Evolutionary conservation across 2,113 vertebrate species (phyloP).

Genomic region (Axis porcinus): DNA sequence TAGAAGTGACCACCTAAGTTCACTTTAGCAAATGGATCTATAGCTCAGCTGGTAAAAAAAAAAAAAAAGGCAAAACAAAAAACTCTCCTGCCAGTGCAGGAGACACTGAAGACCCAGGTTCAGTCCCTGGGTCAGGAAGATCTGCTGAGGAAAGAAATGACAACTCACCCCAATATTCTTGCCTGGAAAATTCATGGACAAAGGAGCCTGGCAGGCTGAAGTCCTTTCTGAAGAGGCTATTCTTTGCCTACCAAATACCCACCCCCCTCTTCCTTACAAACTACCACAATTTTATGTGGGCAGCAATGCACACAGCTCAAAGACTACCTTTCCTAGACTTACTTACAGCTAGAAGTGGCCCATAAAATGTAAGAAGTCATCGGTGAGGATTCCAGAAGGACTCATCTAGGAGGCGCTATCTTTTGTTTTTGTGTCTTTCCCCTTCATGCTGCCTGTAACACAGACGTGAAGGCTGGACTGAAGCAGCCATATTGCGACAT

Average conservation of each 20-base stretch:
- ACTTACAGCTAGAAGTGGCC: not conserved
- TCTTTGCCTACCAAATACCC: not conserved
- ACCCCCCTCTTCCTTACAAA: not conserved
- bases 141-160: not conserved
- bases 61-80: not conserved
- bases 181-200: not conserved
- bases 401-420: not conserved
- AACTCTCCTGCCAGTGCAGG: not conserved
- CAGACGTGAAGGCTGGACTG: not conserved
- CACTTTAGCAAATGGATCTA: not conserved
- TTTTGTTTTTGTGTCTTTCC: not conserved
- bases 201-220: not conserved
- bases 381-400: not conserved
- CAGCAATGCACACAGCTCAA: not conserved
- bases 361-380: not conserved
- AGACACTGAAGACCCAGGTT: not conserved
- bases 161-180: not conserved
- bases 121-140: not conserved
- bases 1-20: not conserved
- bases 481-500: not conserved
- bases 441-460: not conserved
- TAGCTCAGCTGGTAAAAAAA: not conserved
- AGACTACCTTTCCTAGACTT: not conserved
- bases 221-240: not conserved
- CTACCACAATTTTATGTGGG: not conserved